Evolutionary conservation across 2,888 invertebrate species (phyloP), one percentile per base, ranked within the genome.

Genomic region (Ecdyonurus torrentis): DNA sequence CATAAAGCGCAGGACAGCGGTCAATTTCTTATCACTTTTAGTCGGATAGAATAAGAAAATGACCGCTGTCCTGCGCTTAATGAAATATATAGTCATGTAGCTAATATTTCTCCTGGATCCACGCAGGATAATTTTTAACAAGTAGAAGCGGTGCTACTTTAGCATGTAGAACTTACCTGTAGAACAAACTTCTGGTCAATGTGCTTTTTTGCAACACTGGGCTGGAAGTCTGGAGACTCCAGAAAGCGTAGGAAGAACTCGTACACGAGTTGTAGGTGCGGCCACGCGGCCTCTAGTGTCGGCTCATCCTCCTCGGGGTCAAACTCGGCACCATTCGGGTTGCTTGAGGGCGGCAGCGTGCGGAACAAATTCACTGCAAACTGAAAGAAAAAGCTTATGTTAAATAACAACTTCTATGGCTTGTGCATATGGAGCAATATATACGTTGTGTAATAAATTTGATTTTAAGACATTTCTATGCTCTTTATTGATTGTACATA

Each of bases 261-360:
- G 72, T 84, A 85, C 2, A 72, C 72, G 67, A 83, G 72, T 78
- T 92, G 93, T 68, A 93, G 80, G 74, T 94, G 94, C 20, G 94
- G 93, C 94, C 94, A 94, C 58, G 92, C 90, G 2, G 93, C 94
- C 78, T 96, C 95, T 71, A 95, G 76, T 60, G 91, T 93, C 25
- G 95, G 95, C 76, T 96, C 95, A 77, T 96, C 95, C 74, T 96
- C 95, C 74, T 93, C 92, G 0, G 92, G 92, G 76, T 93, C 93
- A 75, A 90, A 92, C 74, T 93, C 92, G 1, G 88, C 88, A 10
- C 88, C 89, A 72, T 85, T 86, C 18, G 90, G 92, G 74, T 81
- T 91, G 81, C 78, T 89, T 80, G 78, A 89, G 80, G 92, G 91
- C 69, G 92, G 91, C 74, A 93, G 76, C 69, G 91, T 89, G 69